These are phyloP conservation scores for Hipparchia sbordonii DNA, from an alignment of 2,888 invertebrate species.

Conservation along the genomic window DNA sequence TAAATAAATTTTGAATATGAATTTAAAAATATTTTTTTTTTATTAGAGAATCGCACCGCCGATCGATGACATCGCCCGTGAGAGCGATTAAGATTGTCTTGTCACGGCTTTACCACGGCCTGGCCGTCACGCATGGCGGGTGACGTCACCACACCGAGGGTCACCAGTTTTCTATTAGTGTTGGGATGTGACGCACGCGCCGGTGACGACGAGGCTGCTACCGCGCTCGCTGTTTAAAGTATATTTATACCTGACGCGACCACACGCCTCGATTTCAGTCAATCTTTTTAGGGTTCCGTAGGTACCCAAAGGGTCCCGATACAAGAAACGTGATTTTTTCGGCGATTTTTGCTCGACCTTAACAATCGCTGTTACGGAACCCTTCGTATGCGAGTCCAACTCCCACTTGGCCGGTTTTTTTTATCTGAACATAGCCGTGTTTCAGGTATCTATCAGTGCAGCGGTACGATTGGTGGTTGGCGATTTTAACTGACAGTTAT, in stretches of 20 bases:
- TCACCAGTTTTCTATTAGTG: conserved; percentile 77
- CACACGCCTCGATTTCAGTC: background rate
- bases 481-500: too few relatives aligned
- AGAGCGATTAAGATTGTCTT: conserved; percentile 4
- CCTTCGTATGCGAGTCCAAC: too few relatives aligned
- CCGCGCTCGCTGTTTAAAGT: conserved; percentile 44
- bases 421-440: too few relatives aligned
- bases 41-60: background rate
- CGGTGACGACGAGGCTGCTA: conserved; percentile 59
- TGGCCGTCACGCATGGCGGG: conserved; percentile 57
- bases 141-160: conserved; percentile 71
- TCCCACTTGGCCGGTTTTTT: too few relatives aligned
- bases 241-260: conserved; percentile 55
- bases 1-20: too few relatives aligned
- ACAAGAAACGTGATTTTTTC: too few relatives aligned
- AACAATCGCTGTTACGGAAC: too few relatives aligned
- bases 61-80: background rate
- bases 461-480: too few relatives aligned
- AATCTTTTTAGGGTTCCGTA: background rate
- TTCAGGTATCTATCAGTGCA: too few relatives aligned
- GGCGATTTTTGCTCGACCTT: too few relatives aligned
- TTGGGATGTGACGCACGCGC: conserved; percentile 74
- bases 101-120: conserved; percentile 47
- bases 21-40: too few relatives aligned
- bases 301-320: too few relatives aligned